Base-by-base conservation (phyloP, 2,113 vertebrate species). In the Lagenorhynchus albirostris region DNA sequence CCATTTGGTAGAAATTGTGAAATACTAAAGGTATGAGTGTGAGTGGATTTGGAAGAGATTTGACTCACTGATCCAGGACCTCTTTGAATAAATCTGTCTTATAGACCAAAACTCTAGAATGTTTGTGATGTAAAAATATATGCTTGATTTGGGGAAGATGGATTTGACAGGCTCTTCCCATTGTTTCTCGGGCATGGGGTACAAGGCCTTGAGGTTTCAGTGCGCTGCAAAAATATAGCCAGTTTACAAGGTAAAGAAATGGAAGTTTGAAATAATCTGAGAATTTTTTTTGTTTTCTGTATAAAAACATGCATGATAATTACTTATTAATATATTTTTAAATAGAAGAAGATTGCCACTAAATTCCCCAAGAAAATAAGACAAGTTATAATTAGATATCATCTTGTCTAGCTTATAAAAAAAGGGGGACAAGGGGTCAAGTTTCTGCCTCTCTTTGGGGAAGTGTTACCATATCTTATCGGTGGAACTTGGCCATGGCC, bases 1-100 rank as follows among this genome's bases (percentile, higher is more conserved):
- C 20, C 21, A 92, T 90, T 82, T 87, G 50, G 26, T 89, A 92
- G 73, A 92, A 89, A 92, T 60, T 92, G 36, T 74, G 26, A 84
- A 86, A 86, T 65, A 36, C 62, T 67, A 10, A 67, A 96, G 18
- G 23, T 53, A 55, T 82, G 41, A 86, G 3, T 29, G 11, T 97
- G 89, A 33, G 18, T 67, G 44, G 70, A n/a, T 84, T 92, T 50
- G 31, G 60, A 31, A 74, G 62, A 60, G 29, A 76, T 65, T 60
- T 82, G 38, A 25, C 65, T 47, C 26, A n/a, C 53, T 55, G 80
- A 89, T 76, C 17, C 33, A 31, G 58, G 25, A 31, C 10, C 13
- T 71, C 25, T 73, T 53, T 60, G 13, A 83, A 65, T 60, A 76
- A 62, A 90, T 50, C 36, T 90, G 8, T 55, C 18, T 74, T n/a